A percentile compares a stretch with the other conserved stretches of the same genome.
Evolutionary conservation across 2,113 vertebrate species (phyloP).

Genomic region (Oriolus oriolus): DNA sequence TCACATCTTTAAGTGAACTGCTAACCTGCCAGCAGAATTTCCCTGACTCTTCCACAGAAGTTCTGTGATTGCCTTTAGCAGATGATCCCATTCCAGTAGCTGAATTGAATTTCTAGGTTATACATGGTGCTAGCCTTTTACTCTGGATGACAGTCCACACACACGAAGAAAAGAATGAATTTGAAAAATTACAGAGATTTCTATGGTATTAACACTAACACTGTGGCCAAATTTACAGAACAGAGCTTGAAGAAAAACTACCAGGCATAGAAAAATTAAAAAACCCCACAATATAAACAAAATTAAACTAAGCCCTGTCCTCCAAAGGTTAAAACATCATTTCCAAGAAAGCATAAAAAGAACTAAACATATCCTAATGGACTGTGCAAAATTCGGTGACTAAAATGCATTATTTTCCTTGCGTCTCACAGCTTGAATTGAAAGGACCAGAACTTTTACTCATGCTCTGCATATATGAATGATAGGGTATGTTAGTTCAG

Average conservation of each 20-base stretch:
- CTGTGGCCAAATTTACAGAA: background rate
- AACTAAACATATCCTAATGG: background rate
- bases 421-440: background rate
- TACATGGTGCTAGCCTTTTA: background rate
- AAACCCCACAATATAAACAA: rapidly evolving
- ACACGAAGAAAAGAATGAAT: background rate
- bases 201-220: background rate
- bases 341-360: background rate
- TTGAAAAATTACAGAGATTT: background rate
- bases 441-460: background rate
- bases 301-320: background rate
- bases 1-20: background rate
- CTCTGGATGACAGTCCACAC: background rate
- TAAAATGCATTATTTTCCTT: background rate
- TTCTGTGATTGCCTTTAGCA: background rate
- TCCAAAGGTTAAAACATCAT: background rate
- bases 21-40: background rate
- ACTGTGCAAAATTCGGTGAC: background rate
- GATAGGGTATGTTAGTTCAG: background rate
- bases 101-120: background rate
- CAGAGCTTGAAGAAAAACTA: background rate
- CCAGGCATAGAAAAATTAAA: background rate
- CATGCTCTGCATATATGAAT: background rate
- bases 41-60: background rate
- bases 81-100: background rate